Conservation (phyloP, 1,140 invertebrate genomes). For the Cotesia typhae region DNA sequence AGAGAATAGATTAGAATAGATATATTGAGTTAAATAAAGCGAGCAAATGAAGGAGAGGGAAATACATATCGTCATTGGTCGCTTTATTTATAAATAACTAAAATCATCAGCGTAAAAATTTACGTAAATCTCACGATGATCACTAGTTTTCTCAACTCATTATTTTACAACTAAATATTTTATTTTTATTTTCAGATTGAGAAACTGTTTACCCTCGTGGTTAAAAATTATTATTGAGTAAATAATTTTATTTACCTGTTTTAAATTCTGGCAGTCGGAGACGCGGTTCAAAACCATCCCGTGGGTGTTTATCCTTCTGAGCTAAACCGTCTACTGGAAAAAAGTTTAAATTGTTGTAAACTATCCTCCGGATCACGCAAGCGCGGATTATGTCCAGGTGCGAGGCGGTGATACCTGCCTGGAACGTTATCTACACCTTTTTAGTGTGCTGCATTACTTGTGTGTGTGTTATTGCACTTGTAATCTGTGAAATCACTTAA, state of each 20-base stretch:
- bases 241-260: neutral
- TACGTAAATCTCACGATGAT: neutral
- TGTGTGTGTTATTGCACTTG: too few species aligned
- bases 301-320: neutral
- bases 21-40: too few species aligned
- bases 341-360: conserved; percentile 19
- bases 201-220: too few species aligned
- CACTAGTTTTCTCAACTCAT: neutral
- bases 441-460: neutral
- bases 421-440: conserved; percentile 29
- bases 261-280: neutral
- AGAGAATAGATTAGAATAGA: too few species aligned
- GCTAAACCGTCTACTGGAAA: conserved; percentile 11
- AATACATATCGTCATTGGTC: too few species aligned
- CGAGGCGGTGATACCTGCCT: conserved; percentile 43
- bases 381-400: conserved; percentile 54
- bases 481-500: too few species aligned
- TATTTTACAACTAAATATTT: neutral
- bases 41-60: too few species aligned
- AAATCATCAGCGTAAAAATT: conserved; percentile 4
- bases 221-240: neutral
- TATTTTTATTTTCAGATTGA: neutral
- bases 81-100: neutral
- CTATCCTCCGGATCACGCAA: conserved; percentile 46
- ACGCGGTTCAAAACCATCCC: conserved; percentile 18